These are phyloP conservation scores for Dipodomys merriami DNA, from an alignment of 2,113 vertebrate species.

Conservation along the genomic window DNA sequence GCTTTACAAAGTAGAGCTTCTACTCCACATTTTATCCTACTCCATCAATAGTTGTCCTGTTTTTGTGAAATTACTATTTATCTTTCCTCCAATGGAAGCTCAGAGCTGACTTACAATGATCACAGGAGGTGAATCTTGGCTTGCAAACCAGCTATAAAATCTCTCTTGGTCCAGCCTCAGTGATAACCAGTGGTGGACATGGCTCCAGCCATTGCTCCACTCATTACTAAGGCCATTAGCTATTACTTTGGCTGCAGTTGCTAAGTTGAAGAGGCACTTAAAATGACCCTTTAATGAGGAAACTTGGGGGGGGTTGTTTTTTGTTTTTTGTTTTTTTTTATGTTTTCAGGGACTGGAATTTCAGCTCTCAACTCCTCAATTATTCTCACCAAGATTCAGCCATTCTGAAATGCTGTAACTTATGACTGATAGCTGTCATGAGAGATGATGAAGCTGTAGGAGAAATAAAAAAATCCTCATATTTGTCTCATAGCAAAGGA, in stretches of 20 bases:
- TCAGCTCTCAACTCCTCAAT: neutral
- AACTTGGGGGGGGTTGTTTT: too few relatives aligned
- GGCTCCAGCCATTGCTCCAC: neutral
- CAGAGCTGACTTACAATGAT: neutral
- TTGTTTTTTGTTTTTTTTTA: neutral
- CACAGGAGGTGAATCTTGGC: neutral
- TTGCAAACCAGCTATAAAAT: neutral
- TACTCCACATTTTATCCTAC: neutral
- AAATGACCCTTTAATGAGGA: neutral
- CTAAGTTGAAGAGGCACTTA: neutral
- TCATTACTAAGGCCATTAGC: neutral
- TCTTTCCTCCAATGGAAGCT: conserved; percentile 11
- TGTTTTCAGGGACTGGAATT: neutral
- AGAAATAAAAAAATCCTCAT: neutral
- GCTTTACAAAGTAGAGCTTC: neutral
- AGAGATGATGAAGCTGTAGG: neutral
- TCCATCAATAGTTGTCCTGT: neutral
- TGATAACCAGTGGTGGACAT: neutral
- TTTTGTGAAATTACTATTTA: neutral
- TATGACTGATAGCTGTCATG: conserved; percentile 39
- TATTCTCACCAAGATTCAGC: conserved; percentile 31
- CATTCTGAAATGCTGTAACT: neutral
- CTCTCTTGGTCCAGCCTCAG: neutral
- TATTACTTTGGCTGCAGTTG: neutral
- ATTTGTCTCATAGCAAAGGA: neutral